Base-by-base conservation (phyloP, 1,140 invertebrate genomes). In the Drosophila malerkotliana region DNA sequence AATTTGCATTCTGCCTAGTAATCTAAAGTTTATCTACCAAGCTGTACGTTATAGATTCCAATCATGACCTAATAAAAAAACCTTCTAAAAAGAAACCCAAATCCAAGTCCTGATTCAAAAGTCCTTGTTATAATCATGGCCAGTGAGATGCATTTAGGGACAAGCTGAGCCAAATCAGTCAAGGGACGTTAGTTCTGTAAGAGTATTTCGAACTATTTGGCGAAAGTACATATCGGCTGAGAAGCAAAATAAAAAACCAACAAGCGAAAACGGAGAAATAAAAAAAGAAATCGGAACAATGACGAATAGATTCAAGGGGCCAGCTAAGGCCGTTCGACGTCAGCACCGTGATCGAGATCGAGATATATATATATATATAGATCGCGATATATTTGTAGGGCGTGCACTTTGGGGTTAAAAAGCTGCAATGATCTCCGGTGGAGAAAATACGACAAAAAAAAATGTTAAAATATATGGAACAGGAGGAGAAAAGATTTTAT, bases 251-350 rank as follows among this genome's bases (percentile, higher is more conserved):
- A 28, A 15, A 24, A 71, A 62, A 55, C 49, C 49, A 66, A 47
- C 39, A 60, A 63, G 52, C 54, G 8, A 68, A 75, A 41, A 41
- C 15, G 30, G 7, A 44, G 32, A 37, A 53, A 47, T 26, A 77
- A 60, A 68, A 57, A 49, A 67, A 74, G 48, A 58, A 77, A 68
- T 63, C 53, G 34, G 67, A 83, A 79, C 80, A 83, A 84, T 83
- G 80, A 83, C 80, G 80, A 83, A 84, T 83, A 85, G 49, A 72
- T 84, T 69, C 72, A 53, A 79, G 67, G 55, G 55, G 55, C 67
- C 53, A 72, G 55, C 68, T 60, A 72, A 72, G 67, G 67, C 68
- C 55, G 67, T 52, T 60, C 68, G 67, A 72, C 68, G 68, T 72
- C 68, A 72, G 68, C 68, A 47, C 49, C 54, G 26, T 52, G 51